Evolutionary conservation across 2,797 vertebrate genomes (phyloP).

Genomic region (Mycteria americana): DNA sequence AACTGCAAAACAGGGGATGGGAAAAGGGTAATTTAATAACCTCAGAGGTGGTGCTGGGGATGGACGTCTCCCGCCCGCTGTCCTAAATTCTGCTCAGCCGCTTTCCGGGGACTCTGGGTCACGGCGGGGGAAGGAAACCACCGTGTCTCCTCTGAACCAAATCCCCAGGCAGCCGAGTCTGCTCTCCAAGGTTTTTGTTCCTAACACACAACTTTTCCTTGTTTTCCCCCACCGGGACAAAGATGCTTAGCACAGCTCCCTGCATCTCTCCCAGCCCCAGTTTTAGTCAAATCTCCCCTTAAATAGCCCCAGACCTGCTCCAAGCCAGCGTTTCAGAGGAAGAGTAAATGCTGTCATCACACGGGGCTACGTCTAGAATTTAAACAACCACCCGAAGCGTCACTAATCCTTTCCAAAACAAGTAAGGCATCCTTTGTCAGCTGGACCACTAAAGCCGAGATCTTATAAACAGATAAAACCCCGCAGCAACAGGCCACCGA

Average conservation of each 20-base stretch:
- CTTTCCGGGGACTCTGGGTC: background rate
- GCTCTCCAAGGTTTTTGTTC: background rate
- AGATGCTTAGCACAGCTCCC: background rate
- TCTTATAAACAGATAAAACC: background rate
- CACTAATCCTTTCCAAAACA: background rate
- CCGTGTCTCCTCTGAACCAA: background rate
- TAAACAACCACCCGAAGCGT: background rate
- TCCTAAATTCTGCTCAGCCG: background rate
- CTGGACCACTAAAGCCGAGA: fast-evolving
- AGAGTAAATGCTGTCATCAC: background rate
- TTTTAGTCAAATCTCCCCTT: background rate
- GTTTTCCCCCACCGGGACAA: background rate
- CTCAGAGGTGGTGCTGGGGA: background rate
- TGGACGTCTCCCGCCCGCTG: background rate
- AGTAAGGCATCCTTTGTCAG: background rate
- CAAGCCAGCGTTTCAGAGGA: background rate
- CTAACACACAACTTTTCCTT: background rate
- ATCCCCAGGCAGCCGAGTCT: background rate
- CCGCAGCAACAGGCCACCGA: background rate
- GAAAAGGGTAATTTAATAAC: background rate
- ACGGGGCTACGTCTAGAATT: background rate
- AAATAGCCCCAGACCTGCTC: background rate
- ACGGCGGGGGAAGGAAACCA: background rate
- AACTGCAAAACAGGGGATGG: background rate
- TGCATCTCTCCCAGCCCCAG: background rate